phyloP scores from a whole-genome alignment of 1,140 invertebrate genomes.

The Archivesica marissinica region DNA sequence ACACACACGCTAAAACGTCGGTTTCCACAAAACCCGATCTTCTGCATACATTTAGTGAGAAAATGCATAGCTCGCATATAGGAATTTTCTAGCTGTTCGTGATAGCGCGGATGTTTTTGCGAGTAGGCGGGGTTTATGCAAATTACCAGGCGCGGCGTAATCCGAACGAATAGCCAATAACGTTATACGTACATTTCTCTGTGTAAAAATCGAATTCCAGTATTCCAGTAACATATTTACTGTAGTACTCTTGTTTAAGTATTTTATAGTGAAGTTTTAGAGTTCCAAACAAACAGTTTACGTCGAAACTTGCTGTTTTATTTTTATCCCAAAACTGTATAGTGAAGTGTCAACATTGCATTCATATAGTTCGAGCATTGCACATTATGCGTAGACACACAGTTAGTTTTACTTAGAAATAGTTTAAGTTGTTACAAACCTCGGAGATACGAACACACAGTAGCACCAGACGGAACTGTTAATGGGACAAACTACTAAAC shows the following conservation, averaged over 20 bases:
- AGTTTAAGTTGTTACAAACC: too few relatives aligned
- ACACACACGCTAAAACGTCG: background rate
- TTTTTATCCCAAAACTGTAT: background rate
- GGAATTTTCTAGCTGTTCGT: background rate
- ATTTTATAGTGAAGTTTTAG: background rate
- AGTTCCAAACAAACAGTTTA: too few relatives aligned
- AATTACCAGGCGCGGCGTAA: constrained; percentile 36
- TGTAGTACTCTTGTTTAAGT: background rate
- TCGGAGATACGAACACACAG: too few relatives aligned
- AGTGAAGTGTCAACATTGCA: background rate
- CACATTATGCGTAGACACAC: background rate
- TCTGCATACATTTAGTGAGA: constrained; percentile 32
- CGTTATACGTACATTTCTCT: background rate
- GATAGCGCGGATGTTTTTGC: background rate
- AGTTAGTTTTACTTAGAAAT: too few relatives aligned
- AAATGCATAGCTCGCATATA: background rate
- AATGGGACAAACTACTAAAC: too few relatives aligned
- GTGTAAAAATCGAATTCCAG: background rate
- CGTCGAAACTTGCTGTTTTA: too few relatives aligned
- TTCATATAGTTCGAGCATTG: background rate
- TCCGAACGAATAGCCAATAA: background rate
- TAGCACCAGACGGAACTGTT: too few relatives aligned
- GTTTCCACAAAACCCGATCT: background rate
- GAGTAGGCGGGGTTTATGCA: constrained; percentile 8
- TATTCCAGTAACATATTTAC: background rate